Evolutionary conservation across 2,797 vertebrate species (phyloP), one percentile per base, ranked within the genome.

Genomic region (Rhinella marina): DNA sequence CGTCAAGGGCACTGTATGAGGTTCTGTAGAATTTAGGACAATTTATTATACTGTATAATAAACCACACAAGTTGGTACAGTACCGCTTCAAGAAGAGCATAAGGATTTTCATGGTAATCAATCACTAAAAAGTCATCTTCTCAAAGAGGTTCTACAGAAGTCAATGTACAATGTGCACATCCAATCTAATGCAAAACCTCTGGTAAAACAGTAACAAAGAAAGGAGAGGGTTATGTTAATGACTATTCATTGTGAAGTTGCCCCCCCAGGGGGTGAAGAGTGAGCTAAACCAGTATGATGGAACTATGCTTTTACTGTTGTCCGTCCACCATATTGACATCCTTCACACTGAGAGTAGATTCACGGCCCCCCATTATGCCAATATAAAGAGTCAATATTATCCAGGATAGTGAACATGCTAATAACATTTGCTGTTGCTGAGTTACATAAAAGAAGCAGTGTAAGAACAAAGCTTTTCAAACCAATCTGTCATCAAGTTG

Each of bases 401-500:
- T 81, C 14, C 29, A n/a, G 79, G 32, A 81, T 81, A 48, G 79
- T 48, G 79, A 64, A 81, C 79, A 81, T 62, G 57, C 78, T 81
- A 81, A 81, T 81, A 64, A 62, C 59, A 81, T 81, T 50, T 62
- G 23, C 79, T 81, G 79, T 81, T 62, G 78, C 79, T 25, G 29
- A 81, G 79, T 81, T 81, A 81, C 79, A 81, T 81, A 81, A 81
- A 62, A 81, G 79, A 50, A 64, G 29, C 21, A 7, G 79, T 81
- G 29, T 41, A 56, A 73, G 66, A 84, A 84, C 52, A 84, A 84
- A 72, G 27, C 82, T 59, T 59, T 14, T 73, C 68, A 57, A 56
- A 72, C 68, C 68, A 84, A 84, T 84, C 82, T 84, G 66, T 84
- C 68, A 84, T 84, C 64, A 64, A 64, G 79, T 62, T 62, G 79